These are phyloP conservation scores for Rattus rattus DNA, from an alignment of 2,113 vertebrate genomes.

Conservation along the genomic window DNA sequence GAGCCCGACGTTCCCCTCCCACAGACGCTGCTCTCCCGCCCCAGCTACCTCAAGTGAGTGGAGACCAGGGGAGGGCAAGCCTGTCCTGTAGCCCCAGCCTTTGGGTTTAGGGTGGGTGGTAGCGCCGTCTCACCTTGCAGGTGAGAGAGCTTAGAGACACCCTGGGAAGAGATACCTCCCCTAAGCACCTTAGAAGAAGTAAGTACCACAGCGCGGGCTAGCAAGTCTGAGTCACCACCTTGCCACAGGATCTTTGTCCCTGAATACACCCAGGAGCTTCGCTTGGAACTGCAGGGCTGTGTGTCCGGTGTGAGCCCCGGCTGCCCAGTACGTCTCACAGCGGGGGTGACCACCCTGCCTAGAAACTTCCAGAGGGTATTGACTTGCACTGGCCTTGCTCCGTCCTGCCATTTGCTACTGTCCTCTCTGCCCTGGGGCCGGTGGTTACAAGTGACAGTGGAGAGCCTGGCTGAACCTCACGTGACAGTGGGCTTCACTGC, in stretches of 20 bases:
- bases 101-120: neutral
- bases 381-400: slow-evolving; percentile 84
- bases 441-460: slow-evolving; percentile 92
- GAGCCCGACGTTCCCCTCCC: slow-evolving; percentile 84
- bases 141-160: neutral
- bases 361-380: slow-evolving; percentile 85
- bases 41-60: slow-evolving; percentile 93
- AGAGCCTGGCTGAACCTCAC: slow-evolving; percentile 83
- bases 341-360: slow-evolving; percentile 89
- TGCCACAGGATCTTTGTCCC: slow-evolving; percentile 92
- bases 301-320: slow-evolving; percentile 54
- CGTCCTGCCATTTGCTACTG: slow-evolving; percentile 87
- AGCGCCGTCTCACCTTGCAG: neutral
- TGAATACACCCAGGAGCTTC: slow-evolving; percentile 88
- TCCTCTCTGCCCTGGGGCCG: slow-evolving; percentile 92
- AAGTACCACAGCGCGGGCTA: neutral
- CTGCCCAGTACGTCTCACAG: slow-evolving; percentile 87
- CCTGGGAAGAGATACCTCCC: neutral
- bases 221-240: neutral
- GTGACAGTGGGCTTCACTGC: slow-evolving; percentile 85
- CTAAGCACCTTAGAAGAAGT: neutral
- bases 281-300: slow-evolving; percentile 89
- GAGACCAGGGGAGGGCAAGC: neutral
- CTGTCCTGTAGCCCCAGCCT: neutral
- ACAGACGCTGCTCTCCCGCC: slow-evolving; percentile 85